phyloP scores from a whole-genome alignment of 2,797 vertebrate species.

The Chloroceryle inda region DNA sequence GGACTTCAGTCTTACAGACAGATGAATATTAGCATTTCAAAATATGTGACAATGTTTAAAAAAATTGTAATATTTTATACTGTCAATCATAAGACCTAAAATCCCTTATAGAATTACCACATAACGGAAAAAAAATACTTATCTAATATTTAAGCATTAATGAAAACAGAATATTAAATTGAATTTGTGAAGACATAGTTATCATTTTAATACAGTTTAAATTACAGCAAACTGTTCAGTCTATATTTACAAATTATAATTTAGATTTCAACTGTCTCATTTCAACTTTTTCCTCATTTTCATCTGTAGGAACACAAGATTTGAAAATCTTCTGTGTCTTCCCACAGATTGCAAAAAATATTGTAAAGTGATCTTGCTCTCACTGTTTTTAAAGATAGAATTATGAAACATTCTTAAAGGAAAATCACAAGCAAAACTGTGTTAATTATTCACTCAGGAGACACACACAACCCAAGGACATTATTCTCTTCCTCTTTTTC shows the following conservation, averaged over 20 bases:
- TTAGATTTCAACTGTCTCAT: constrained; percentile 21
- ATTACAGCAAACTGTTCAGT: not conserved
- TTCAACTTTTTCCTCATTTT: not conserved
- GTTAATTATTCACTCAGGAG: not conserved
- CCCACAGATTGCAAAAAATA: not conserved
- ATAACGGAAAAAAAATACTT: constrained; percentile 33
- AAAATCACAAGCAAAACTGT: not conserved
- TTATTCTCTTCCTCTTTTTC: not conserved
- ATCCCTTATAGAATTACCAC: not conserved
- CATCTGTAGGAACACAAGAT: not conserved
- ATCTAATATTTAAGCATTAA: constrained; percentile 23
- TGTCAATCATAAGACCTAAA: constrained; percentile 33
- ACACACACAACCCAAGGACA: not conserved
- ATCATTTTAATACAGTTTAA: constrained; percentile 30
- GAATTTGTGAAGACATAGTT: constrained; percentile 37
- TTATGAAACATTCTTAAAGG: not conserved
- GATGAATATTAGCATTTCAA: constrained; percentile 34
- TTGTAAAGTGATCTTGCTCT: not conserved
- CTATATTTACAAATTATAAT: constrained; percentile 22
- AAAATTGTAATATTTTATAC: not conserved
- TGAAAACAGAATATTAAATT: constrained; percentile 36
- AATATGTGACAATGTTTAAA: constrained; percentile 16
- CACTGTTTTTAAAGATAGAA: not conserved
- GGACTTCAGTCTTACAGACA: not conserved
- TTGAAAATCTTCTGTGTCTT: not conserved